Conservation (phyloP, 2,113 vertebrate species). For the Larimichthys polyactis region DNA sequence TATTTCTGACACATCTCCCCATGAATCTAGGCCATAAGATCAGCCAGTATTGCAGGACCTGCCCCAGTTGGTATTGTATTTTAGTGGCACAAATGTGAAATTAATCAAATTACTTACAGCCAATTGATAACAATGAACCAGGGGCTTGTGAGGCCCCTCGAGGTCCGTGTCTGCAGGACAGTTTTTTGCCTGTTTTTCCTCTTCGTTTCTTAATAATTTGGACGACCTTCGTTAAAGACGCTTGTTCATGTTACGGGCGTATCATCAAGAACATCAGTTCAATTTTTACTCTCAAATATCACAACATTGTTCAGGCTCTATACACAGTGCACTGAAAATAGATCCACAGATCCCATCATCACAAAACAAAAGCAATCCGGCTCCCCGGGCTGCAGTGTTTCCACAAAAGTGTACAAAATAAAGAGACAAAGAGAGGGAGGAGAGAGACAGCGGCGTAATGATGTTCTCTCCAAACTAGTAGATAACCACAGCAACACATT, state of each 20-base stretch:
- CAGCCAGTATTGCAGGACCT: neutral
- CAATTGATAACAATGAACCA: neutral
- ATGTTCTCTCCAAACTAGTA: neutral
- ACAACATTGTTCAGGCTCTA: neutral
- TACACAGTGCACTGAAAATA: neutral
- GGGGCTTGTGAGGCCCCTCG: neutral
- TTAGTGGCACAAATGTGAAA: neutral
- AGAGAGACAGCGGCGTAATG: neutral
- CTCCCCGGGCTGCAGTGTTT: neutral
- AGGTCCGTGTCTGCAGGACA: neutral
- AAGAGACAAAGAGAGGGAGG: neutral
- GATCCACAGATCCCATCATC: neutral
- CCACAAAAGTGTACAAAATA: neutral
- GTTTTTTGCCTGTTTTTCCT: no score
- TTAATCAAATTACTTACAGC: neutral
- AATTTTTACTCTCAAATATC: neutral
- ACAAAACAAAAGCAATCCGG: conserved; percentile 10
- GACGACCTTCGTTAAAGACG: neutral
- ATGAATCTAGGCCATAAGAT: neutral
- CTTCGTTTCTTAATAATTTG: neutral
- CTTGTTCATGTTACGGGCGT: neutral
- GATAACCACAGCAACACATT: conserved; percentile 1
- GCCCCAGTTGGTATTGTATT: no score
- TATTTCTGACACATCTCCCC: neutral
- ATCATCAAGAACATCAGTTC: neutral